phyloP scores from a whole-genome alignment of 1,140 invertebrate genomes.

The Anastatus disparis region DNA sequence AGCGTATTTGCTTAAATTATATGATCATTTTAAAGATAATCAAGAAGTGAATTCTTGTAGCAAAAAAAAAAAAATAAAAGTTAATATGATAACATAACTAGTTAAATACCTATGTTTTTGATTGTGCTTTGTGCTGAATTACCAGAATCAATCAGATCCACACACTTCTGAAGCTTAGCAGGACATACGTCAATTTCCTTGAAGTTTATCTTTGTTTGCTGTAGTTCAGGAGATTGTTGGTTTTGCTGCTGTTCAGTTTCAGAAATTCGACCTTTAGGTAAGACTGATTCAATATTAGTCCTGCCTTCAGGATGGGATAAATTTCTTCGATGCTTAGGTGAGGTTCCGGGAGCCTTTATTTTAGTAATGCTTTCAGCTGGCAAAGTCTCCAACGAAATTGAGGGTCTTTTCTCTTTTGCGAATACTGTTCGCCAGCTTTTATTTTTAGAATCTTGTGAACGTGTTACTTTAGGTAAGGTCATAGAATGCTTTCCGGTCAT shows the following conservation, averaged over 20 bases:
- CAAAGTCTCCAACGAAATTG: conserved; percentile 57
- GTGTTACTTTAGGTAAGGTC: conserved; percentile 59
- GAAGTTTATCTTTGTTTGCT: conserved; percentile 49
- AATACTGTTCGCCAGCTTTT: conserved; percentile 63
- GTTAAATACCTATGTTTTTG: conserved; percentile 48
- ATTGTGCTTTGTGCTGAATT: conserved; percentile 44
- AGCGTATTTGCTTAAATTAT: too few relatives aligned
- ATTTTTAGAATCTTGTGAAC: conserved; percentile 57
- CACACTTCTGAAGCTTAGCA: conserved; percentile 56
- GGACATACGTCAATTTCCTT: conserved; percentile 55
- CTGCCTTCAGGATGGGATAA: conserved; percentile 61
- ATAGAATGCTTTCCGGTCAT: conserved; percentile 59
- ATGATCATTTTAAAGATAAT: too few relatives aligned
- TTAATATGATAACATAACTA: too few relatives aligned
- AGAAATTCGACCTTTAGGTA: conserved; percentile 31
- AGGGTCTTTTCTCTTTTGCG: conserved; percentile 61
- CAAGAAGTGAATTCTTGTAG: too few relatives aligned
- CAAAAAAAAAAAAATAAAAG: too few relatives aligned
- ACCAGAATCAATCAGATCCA: conserved; percentile 50
- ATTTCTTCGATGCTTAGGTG: conserved; percentile 56
- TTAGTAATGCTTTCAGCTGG: conserved; percentile 47
- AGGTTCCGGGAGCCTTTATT: conserved; percentile 31
- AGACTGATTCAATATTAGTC: not conserved
- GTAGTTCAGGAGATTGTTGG: too few relatives aligned
- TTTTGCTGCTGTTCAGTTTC: conserved; percentile 38